Evolutionary conservation across 2,113 vertebrate genomes (phyloP), one percentile per base, ranked within the genome.

Genomic region (Hypanus sabinus): DNA sequence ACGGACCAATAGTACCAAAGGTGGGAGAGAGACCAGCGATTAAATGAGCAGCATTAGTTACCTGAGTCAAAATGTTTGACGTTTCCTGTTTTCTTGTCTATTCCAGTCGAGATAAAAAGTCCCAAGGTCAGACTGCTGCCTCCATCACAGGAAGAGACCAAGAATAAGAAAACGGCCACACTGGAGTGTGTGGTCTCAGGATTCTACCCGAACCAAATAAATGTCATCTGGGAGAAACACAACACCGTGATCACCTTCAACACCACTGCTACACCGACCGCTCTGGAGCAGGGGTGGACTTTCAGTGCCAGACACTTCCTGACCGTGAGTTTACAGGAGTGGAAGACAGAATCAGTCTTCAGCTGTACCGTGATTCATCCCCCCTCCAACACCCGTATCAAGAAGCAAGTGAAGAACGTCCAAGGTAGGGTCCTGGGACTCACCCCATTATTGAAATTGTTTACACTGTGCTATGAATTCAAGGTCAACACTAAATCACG

Each of bases 281-380:
- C 7, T 55, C 80, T 83, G 80, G 80, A 83, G 38, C 80, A 83
- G 80, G 20, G 36, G 0, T 18, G 20, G 80, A 83, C 80, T 12
- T 83, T 83, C 80, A 55, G 38, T 55, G 80, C 38, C 80, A 83
- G 38, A 22, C 80, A 83, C 80, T 83, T 46, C 80, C 80, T 83
- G 80, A 83, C 20, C 27, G 38, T 83, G 80, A 83, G 80, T 10
- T 9, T 38, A 83, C 36, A 55, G 80, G 80, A 83, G 16, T 83
- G 80, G 80, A 55, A 9, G 80, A 55, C 22, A 55, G 38, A 38
- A 1, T 83, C 80, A 55, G 2, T 22, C 38, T 83, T 83, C 80
- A 83, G 7, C 80, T 83, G 80, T 24, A 20, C 38, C 22, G 80
- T 83, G 38, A 24, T 2, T 83, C 80, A 83, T 55, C 38, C 80